Base-by-base conservation (phyloP, 1,140 invertebrate species). In the Rhagoletis zephyria region DNA sequence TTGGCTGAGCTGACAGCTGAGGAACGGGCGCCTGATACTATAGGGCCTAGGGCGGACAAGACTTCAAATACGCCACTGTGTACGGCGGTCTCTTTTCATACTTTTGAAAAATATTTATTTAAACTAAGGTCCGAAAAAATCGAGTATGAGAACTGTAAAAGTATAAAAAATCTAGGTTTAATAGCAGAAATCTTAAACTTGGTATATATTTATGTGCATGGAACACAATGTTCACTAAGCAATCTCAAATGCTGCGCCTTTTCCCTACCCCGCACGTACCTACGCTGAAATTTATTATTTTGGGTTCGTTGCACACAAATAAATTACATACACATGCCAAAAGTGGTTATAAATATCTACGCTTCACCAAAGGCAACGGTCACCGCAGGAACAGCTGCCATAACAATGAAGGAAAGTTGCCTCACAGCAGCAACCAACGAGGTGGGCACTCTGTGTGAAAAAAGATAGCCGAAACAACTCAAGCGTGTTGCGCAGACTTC, bases 261-360 rank as follows among this genome's bases (percentile, higher is more conserved):
- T 65, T 5, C 67, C 14, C 12, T n/a, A n/a, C n/a, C n/a, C n/a
- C n/a, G n/a, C n/a, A n/a, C n/a, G n/a, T n/a, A n/a, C n/a, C 67
- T 48, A 1, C 4, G 42, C 67, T 48, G 40, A 42, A 48, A 74
- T 74, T 74, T 74, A 74, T 74, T 74, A 74, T 48, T 48, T 45
- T 74, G 40, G 14, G 67, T 42, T 14, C 67, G n/a, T 48, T 42
- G 10, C 67, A 74, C 67, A 74, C 67, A 74, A 40, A 74, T 3
- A 48, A 16, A 74, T n/a, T n/a, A 74, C 2, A 45, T 45, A n/a
- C 40, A 12, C 30, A n/a, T n/a, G 67, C 14, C 67, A 70, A 14
- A 48, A 4, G 67, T 74, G 40, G 67, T 74, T 74, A 4, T 74
- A n/a, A n/a, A n/a, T n/a, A n/a, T n/a, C n/a, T n/a, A n/a, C n/a